A percentile compares a stretch with the other conserved stretches of the same genome.
These are phyloP conservation scores for Malaclemys terrapin DNA, from an alignment of 2,113 vertebrate species.

Conservation along the genomic window DNA sequence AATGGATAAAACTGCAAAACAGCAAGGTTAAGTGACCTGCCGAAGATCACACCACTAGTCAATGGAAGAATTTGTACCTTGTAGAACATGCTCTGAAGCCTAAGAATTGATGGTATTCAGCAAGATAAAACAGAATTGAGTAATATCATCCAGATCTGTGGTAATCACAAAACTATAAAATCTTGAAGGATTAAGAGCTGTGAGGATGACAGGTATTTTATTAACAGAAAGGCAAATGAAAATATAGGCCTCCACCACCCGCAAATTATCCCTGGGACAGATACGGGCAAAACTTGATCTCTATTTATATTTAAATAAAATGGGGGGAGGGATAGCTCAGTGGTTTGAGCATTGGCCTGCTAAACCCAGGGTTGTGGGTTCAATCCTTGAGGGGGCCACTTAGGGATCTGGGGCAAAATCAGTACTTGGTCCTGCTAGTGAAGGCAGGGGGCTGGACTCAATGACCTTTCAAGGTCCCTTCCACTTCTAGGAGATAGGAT, in stretches of 20 bases:
- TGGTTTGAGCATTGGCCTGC: too few species aligned
- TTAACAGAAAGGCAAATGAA: not conserved
- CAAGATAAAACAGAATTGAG: not conserved
- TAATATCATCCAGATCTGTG: not conserved
- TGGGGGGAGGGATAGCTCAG: too few species aligned
- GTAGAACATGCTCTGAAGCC: not conserved
- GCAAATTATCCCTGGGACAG: not conserved
- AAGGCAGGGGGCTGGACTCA: too few species aligned
- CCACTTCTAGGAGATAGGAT: too few species aligned
- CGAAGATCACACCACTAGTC: not conserved
- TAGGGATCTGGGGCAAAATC: too few species aligned
- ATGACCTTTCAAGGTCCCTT: too few species aligned
- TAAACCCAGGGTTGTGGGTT: too few species aligned
- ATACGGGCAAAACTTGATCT: accelerated
- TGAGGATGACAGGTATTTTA: not conserved
- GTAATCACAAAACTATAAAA: not conserved
- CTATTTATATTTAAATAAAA: not conserved
- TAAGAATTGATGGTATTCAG: not conserved
- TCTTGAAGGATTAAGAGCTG: not conserved
- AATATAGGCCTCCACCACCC: not conserved
- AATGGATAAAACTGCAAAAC: not conserved
- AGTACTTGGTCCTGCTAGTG: too few species aligned
- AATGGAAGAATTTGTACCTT: not conserved
- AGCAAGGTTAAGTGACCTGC: conserved; percentile 18
- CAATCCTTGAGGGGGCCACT: too few species aligned